Evolutionary conservation across 2,797 vertebrate species (phyloP).

Genomic region (Bovichtus variegatus): DNA sequence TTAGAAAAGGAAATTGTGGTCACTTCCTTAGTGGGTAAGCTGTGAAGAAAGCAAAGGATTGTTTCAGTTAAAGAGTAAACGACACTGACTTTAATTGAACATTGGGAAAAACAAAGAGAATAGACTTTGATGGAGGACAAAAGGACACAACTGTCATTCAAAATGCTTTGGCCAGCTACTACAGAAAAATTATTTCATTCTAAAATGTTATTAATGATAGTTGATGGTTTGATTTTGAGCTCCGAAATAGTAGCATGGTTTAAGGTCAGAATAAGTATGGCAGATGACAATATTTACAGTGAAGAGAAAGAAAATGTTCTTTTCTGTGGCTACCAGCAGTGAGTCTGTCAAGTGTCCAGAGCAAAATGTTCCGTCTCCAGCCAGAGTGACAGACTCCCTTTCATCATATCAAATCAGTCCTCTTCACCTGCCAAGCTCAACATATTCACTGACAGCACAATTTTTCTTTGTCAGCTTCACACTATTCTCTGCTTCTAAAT

Average conservation of each 20-base stretch:
- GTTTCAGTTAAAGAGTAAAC: background rate
- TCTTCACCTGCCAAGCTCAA: conserved; percentile 70
- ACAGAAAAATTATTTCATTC: conserved; percentile 7
- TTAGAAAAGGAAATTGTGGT: background rate
- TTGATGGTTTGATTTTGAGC: conserved; percentile 23
- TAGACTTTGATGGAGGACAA: conserved; percentile 1
- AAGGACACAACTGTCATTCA: conserved; percentile 4
- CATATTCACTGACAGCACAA: conserved; percentile 60
- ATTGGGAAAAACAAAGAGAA: background rate
- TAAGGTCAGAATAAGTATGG: conserved; percentile 19
- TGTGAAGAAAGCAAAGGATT: background rate
- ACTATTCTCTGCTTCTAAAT: conserved; percentile 34
- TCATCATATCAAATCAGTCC: conserved; percentile 59
- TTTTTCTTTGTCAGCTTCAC: conserved; percentile 54
- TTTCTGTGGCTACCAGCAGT: conserved; percentile 32
- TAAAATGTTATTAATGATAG: conserved; percentile 7
- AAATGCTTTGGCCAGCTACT: background rate
- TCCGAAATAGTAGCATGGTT: conserved; percentile 22
- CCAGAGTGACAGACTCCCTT: conserved; percentile 62
- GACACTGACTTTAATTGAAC: conserved; percentile 5
- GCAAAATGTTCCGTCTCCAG: conserved; percentile 56
- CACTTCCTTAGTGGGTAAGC: background rate
- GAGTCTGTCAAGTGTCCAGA: conserved; percentile 52
- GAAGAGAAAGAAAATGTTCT: conserved; percentile 29
- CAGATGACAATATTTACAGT: conserved; percentile 46